These are phyloP conservation scores for Pampusana beccarii DNA, from an alignment of 2,113 vertebrate genomes.

Conservation along the genomic window DNA sequence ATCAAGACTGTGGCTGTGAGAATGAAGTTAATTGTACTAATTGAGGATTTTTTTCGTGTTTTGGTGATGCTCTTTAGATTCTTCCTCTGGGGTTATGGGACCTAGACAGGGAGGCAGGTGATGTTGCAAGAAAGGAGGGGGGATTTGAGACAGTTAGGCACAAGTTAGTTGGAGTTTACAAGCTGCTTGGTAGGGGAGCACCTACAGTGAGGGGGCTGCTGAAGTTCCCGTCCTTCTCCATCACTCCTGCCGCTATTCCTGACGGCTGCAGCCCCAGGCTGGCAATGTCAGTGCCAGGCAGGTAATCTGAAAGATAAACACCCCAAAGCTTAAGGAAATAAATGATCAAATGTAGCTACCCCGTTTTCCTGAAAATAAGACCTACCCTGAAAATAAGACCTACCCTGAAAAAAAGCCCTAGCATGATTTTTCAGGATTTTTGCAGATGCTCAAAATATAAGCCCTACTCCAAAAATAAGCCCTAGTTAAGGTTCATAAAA, in stretches of 20 bases:
- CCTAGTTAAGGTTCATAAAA: too few relatives aligned
- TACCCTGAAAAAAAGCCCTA: too few relatives aligned
- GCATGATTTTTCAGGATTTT: too few relatives aligned
- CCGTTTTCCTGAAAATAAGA: too few relatives aligned
- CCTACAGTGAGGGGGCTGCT: neutral
- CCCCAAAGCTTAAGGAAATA: neutral
- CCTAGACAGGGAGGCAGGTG: neutral
- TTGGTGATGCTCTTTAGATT: neutral
- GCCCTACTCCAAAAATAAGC: too few relatives aligned
- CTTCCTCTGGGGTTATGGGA: neutral
- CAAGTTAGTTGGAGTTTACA: neutral
- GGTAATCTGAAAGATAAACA: neutral
- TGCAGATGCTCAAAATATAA: too few relatives aligned
- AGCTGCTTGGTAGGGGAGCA: neutral
- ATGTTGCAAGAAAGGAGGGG: neutral
- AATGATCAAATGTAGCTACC: neutral
- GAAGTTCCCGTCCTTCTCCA: neutral
- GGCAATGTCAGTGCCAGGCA: conserved; percentile 7
- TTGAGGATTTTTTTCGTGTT: neutral
- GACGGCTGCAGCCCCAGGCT: neutral
- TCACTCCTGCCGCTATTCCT: neutral
- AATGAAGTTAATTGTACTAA: neutral
- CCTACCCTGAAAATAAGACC: too few relatives aligned
- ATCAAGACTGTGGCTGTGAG: neutral
- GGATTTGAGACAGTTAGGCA: neutral